Evolutionary conservation across 2,113 vertebrate species (phyloP).

Genomic region (Labeo catla): DNA sequence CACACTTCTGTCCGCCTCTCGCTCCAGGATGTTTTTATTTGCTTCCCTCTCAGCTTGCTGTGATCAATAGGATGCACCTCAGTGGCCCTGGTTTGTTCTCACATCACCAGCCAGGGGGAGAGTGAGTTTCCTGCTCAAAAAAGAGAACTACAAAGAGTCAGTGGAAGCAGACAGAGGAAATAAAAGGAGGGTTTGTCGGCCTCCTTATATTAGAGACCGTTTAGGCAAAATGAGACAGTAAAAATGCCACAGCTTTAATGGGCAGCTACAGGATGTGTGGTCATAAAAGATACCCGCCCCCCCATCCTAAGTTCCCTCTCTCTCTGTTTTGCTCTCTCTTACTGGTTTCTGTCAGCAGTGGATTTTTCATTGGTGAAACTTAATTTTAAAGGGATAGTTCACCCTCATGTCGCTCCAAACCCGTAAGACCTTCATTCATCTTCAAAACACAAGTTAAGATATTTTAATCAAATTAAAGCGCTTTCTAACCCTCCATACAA

Average conservation of each 20-base stretch:
- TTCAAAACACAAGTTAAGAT: too few species aligned
- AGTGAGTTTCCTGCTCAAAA: conserved; percentile 38
- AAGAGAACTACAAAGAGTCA: conserved; percentile 56
- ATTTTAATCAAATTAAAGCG: too few species aligned
- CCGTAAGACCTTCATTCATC: too few species aligned
- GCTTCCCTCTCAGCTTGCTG: conserved; percentile 8
- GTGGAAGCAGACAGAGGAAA: conserved; percentile 71
- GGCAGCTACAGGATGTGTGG: conserved; percentile 70
- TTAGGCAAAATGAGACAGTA: conserved; percentile 72
- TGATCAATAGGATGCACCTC: conserved; percentile 37
- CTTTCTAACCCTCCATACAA: too few species aligned
- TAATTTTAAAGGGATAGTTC: too few species aligned
- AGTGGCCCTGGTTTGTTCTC: conserved; percentile 27
- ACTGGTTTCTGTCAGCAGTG: conserved; percentile 40
- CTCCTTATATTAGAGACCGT: conserved; percentile 63
- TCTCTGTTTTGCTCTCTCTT: not conserved
- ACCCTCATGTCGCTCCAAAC: too few species aligned
- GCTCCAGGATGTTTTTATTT: conserved; percentile 2
- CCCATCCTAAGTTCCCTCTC: conserved; percentile 20
- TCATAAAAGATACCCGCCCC: conserved; percentile 59
- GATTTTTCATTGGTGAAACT: not conserved
- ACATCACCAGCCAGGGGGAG: conserved; percentile 29
- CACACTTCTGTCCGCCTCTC: conserved; percentile 1
- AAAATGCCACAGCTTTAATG: conserved; percentile 73
- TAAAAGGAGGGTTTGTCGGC: conserved; percentile 64